phyloP scores from a whole-genome alignment of 2,797 vertebrate genomes.

The Hephaestus fuliginosus region DNA sequence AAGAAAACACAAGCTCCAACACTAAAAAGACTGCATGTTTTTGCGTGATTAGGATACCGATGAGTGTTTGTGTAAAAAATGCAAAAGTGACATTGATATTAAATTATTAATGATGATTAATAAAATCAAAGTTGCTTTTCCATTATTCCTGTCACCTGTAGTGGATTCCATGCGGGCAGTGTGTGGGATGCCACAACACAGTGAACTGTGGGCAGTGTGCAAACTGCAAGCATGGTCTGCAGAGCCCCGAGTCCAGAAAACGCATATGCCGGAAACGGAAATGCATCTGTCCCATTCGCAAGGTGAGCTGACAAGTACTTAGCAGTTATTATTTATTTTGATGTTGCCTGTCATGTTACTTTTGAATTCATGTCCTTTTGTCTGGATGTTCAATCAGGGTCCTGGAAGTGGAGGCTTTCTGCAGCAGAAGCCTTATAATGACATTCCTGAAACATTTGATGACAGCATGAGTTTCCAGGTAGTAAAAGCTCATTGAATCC shows the following conservation, averaged over 20 bases:
- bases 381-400: conserved; percentile 30
- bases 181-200: conserved; percentile 87
- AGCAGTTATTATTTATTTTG: neutral
- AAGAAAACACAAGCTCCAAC: neutral
- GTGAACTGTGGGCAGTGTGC: conserved; percentile 90
- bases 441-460: conserved; percentile 60
- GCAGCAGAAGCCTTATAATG: conserved; percentile 47
- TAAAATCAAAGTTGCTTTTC: neutral
- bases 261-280: conserved; percentile 82
- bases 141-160: conserved; percentile 59
- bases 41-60: neutral
- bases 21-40: conserved; percentile 6
- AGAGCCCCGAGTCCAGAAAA: conserved; percentile 73
- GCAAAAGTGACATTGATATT: neutral
- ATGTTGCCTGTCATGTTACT: neutral
- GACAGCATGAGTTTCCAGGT: conserved; percentile 71
- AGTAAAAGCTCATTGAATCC: neutral
- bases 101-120: neutral
- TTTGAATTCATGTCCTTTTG: neutral
- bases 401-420: conserved; percentile 48
- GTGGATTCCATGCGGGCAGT: conserved; percentile 92
- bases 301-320: conserved; percentile 59
- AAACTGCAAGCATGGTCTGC: conserved; percentile 84
- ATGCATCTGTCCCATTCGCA: conserved; percentile 85
- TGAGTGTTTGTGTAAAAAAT: neutral